These are phyloP conservation scores for Anarhynchus alexandrinus DNA, from an alignment of 2,113 vertebrate species.

Conservation along the genomic window DNA sequence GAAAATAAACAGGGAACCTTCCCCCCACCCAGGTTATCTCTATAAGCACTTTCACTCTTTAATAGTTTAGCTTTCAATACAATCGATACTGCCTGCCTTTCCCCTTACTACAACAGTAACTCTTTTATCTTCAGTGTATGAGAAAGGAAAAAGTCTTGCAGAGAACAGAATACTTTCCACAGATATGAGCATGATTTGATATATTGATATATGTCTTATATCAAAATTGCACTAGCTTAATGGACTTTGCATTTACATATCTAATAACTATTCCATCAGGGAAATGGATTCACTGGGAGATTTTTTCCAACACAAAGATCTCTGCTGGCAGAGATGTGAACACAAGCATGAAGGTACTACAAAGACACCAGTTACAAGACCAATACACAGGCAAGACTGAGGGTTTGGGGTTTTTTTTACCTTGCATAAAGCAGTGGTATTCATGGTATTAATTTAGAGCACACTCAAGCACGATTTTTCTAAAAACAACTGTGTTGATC, in stretches of 20 bases:
- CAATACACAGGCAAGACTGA: background rate
- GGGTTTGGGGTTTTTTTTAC: fast-evolving
- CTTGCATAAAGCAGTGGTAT: background rate
- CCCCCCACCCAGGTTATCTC: background rate
- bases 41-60: background rate
- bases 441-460: background rate
- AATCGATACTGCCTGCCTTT: background rate
- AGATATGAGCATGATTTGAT: background rate
- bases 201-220: background rate
- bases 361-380: background rate
- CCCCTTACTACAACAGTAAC: background rate
- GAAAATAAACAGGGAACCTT: background rate
- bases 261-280: background rate
- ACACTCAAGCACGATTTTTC: background rate
- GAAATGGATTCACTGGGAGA: background rate
- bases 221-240: background rate
- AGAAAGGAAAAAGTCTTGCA: background rate
- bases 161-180: background rate
- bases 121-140: background rate
- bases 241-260: background rate
- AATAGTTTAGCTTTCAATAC: background rate
- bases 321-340: background rate
- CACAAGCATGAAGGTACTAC: background rate
- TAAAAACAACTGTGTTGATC: background rate
- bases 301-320: background rate